phyloP scores from a whole-genome alignment of 1,140 invertebrate species.

The Leptonema lineaticorne region DNA sequence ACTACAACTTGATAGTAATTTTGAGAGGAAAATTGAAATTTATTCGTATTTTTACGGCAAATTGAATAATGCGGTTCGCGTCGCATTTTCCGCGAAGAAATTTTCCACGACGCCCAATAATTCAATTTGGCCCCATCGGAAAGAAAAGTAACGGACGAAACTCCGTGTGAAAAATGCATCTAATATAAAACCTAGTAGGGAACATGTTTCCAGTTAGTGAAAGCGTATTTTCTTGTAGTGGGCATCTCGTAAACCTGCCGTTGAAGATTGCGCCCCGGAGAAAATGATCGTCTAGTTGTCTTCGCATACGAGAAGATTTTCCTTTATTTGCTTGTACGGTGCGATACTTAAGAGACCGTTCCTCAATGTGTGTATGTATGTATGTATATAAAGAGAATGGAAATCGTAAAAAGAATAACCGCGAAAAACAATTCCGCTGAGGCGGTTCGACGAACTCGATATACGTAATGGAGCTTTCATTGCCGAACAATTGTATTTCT shows the following conservation, averaged over 20 bases:
- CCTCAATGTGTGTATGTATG: too few species aligned
- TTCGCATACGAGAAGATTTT: neutral
- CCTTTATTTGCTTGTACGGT: slow-evolving; percentile 9
- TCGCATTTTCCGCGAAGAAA: too few species aligned
- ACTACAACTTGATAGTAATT: too few species aligned
- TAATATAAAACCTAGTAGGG: neutral
- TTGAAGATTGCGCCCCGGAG: neutral
- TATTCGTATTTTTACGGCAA: too few species aligned
- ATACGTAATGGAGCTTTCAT: too few species aligned
- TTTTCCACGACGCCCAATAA: too few species aligned
- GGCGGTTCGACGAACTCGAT: neutral
- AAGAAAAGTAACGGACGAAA: too few species aligned
- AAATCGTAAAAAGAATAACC: neutral
- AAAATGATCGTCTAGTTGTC: slow-evolving; percentile 3
- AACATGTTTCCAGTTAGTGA: slow-evolving; percentile 12
- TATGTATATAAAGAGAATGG: neutral
- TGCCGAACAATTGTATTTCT: too few species aligned
- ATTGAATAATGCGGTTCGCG: too few species aligned
- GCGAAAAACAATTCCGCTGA: neutral
- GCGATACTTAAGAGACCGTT: neutral
- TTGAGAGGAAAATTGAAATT: too few species aligned
- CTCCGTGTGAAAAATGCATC: slow-evolving; percentile 10
- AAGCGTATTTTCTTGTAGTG: slow-evolving; percentile 17
- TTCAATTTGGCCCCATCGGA: too few species aligned
- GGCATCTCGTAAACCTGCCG: slow-evolving; percentile 12